phyloP scores from a whole-genome alignment of 2,797 vertebrate species.

The Notolabrus celidotus region DNA sequence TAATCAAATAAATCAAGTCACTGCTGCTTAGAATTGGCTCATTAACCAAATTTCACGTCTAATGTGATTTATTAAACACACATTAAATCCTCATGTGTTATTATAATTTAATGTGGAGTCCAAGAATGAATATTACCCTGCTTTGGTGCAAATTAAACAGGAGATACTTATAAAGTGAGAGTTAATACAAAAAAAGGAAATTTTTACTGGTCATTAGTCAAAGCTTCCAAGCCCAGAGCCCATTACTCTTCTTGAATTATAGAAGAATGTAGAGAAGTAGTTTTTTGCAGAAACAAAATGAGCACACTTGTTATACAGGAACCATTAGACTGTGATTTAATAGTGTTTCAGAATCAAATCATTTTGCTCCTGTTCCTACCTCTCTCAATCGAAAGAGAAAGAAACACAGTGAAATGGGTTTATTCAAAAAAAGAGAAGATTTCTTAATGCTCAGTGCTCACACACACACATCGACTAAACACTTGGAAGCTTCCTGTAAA shows the following conservation, averaged over 20 bases:
- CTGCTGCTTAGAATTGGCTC: conserved; percentile 19
- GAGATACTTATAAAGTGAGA: conserved; percentile 1
- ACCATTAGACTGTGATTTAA: conserved; percentile 23
- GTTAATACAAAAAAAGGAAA: conserved; percentile 9
- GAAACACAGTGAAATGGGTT: neutral
- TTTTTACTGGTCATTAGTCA: conserved; percentile 26
- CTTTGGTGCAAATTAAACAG: conserved; percentile 33
- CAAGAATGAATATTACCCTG: conserved; percentile 35
- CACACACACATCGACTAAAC: neutral
- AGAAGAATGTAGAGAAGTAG: neutral
- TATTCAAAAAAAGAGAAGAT: neutral
- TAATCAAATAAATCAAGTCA: conserved; percentile 37
- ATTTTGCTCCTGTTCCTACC: neutral
- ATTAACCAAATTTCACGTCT: conserved; percentile 26
- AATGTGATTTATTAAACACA: conserved; percentile 41
- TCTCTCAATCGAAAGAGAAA: conserved; percentile 11
- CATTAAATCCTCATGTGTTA: conserved; percentile 38
- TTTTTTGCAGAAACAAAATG: conserved; percentile 26
- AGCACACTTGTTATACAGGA: conserved; percentile 29
- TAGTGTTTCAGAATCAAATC: conserved; percentile 25
- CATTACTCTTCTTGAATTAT: conserved; percentile 37
- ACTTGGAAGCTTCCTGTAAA: neutral
- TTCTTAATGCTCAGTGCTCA: neutral
- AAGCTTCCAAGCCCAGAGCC: conserved; percentile 8
- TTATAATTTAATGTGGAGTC: conserved; percentile 33